Evolutionary conservation across 2,113 vertebrate species (phyloP).

Genomic region (Peromyscus maniculatus): DNA sequence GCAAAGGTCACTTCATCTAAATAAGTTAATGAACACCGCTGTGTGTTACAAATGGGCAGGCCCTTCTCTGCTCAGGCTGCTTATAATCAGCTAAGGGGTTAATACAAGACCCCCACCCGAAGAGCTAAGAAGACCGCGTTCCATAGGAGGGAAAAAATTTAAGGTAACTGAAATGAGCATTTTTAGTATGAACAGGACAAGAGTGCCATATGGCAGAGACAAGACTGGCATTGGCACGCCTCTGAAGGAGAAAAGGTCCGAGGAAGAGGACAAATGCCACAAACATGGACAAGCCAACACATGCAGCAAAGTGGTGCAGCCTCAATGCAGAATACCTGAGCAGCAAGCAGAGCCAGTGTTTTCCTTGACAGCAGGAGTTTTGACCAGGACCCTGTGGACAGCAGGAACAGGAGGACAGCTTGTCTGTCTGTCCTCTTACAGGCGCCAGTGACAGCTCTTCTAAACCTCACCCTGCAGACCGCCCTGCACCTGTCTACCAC

Average conservation of each 20-base stretch:
- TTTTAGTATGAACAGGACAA: background rate
- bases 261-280: background rate
- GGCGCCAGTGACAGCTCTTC: background rate
- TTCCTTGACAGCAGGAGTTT: background rate
- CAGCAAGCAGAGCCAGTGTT: background rate
- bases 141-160: background rate
- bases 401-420: background rate
- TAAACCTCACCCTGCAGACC: background rate
- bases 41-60: background rate
- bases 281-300: background rate
- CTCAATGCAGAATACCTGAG: background rate
- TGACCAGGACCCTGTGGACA: background rate
- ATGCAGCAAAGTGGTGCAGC: accelerated
- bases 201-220: background rate
- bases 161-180: background rate
- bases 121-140: too few relatives aligned
- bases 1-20: conserved; percentile 13
- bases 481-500: background rate
- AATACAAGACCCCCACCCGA: background rate
- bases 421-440: background rate
- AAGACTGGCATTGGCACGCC: too few relatives aligned
- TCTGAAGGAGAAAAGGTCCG: background rate
- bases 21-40: background rate
- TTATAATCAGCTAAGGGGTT: background rate
- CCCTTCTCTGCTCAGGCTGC: background rate